phyloP scores from a whole-genome alignment of 2,888 invertebrate genomes.

The Galeruca laticollis region DNA sequence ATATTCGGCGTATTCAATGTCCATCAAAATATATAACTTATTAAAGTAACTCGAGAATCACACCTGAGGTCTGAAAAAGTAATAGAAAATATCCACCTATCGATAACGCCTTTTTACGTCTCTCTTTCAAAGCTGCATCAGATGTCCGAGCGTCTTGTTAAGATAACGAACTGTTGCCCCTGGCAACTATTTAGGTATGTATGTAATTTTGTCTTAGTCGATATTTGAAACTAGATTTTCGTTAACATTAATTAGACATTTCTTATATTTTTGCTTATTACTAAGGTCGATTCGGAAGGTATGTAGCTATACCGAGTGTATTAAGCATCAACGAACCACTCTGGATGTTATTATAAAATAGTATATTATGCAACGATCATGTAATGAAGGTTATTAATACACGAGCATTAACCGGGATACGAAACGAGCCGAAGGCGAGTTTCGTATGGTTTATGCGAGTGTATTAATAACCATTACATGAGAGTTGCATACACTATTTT shows the following conservation, averaged over 20 bases:
- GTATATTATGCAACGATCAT: too few relatives aligned
- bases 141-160: constrained; percentile 55
- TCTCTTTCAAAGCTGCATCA: constrained; percentile 52
- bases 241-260: neutral
- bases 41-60: constrained; percentile 48
- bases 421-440: too few relatives aligned
- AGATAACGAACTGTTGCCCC: constrained; percentile 61
- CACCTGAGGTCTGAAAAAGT: constrained; percentile 50
- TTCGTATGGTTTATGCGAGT: too few relatives aligned
- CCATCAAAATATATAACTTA: constrained; percentile 30
- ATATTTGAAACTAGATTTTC: neutral
- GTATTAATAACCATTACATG: too few relatives aligned
- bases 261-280: constrained; percentile 1
- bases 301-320: too few relatives aligned
- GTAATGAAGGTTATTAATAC: too few relatives aligned
- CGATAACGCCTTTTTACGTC: constrained; percentile 19
- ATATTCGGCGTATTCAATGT: constrained; percentile 17
- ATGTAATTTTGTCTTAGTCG: constrained; percentile 50
- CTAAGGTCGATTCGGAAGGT: neutral
- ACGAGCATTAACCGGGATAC: too few relatives aligned
- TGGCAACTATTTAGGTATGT: constrained; percentile 49
- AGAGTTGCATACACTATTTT: too few relatives aligned
- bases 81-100: constrained; percentile 19
- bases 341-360: too few relatives aligned
- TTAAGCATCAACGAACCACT: too few relatives aligned